phyloP scores from a whole-genome alignment of 2,113 vertebrate genomes.

The Euleptes europaea region DNA sequence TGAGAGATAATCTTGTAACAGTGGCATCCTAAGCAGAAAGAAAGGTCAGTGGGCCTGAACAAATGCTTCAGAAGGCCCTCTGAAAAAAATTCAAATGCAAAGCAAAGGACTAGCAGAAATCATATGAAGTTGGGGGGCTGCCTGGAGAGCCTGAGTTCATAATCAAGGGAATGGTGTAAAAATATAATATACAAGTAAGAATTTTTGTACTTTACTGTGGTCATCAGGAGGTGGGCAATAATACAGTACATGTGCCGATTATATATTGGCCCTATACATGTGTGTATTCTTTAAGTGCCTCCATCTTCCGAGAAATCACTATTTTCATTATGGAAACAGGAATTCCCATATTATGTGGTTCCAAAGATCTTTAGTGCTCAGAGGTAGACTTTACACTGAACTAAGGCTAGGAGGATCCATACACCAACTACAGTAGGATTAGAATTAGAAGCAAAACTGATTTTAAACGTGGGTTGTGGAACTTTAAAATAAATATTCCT shows the following conservation, averaged over 20 bases:
- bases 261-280: background rate
- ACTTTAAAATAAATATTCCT: background rate
- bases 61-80: no score
- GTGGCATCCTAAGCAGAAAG: background rate
- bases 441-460: background rate
- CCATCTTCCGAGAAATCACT: no score
- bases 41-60: no score
- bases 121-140: background rate
- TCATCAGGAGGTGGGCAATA: background rate
- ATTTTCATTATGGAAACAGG: no score
- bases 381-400: no score
- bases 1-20: background rate
- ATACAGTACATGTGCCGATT: background rate
- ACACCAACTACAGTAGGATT: no score
- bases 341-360: no score
- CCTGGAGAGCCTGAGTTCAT: background rate
- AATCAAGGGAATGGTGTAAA: background rate
- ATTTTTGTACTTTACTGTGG: background rate
- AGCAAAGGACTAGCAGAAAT: background rate
- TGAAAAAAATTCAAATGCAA: conserved; percentile 19
- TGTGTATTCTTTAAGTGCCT: no score
- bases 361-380: no score
- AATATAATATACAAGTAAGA: background rate
- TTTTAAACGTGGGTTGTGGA: no score
- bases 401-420: no score